These are phyloP conservation scores for Trypoxylus dichotomus DNA, from an alignment of 1,140 invertebrate genomes.

Conservation along the genomic window DNA sequence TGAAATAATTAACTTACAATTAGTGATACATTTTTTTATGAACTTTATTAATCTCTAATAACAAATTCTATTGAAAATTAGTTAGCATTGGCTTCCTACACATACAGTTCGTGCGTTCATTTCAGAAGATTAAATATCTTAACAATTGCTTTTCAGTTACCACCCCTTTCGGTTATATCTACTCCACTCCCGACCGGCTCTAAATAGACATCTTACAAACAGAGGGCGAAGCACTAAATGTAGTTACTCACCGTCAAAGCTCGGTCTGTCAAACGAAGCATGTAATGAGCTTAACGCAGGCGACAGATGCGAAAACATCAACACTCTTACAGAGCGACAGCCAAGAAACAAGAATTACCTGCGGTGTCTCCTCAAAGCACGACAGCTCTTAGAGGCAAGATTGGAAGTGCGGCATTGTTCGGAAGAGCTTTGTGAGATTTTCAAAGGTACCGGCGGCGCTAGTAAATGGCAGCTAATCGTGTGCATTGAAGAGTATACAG, in stretches of 20 bases:
- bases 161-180: neutral
- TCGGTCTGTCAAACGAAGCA: neutral
- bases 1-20: no score
- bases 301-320: neutral
- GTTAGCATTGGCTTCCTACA: no score
- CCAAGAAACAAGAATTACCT: neutral
- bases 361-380: neutral
- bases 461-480: conserved; percentile 35
- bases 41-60: no score
- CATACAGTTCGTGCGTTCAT: no score
- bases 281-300: neutral
- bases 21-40: no score
- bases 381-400: neutral
- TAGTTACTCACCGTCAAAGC: neutral
- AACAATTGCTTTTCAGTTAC: neutral
- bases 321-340: neutral
- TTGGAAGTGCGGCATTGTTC: conserved; percentile 24
- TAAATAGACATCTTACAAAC: neutral
- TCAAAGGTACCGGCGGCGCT: conserved; percentile 7
- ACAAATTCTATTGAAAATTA: no score
- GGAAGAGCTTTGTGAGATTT: neutral
- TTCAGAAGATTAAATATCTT: neutral
- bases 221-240: neutral
- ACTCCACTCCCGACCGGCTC: neutral
- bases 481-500: conserved; percentile 33